phyloP scores from a whole-genome alignment of 2,888 invertebrate genomes.

The Heterodera filipjevi region DNA sequence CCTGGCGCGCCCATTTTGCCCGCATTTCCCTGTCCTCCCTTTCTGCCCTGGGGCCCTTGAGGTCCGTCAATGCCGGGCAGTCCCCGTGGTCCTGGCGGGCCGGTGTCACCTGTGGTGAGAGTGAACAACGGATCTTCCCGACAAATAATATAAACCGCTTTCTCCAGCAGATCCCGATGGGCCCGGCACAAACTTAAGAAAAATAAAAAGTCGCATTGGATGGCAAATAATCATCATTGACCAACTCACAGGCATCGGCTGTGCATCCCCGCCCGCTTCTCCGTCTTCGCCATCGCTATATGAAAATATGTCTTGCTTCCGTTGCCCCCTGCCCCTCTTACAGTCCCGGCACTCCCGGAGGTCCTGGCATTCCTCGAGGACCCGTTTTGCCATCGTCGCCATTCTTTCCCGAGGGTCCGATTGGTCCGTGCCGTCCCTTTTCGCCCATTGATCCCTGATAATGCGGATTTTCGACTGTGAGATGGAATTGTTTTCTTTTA shows the following conservation, averaged over 20 bases:
- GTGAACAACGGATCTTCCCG: background rate
- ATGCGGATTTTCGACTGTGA: too few species aligned
- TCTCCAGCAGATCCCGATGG: slow-evolving; percentile 39
- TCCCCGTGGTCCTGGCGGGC: slow-evolving; percentile 51
- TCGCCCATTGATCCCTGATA: slow-evolving; percentile 54
- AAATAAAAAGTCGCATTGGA: background rate
- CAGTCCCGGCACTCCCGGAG: slow-evolving; percentile 33
- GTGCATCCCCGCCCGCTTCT: slow-evolving; percentile 56
- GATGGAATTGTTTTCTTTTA: background rate
- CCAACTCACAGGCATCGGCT: slow-evolving; percentile 47
- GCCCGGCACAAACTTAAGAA: slow-evolving; percentile 53
- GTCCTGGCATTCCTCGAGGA: slow-evolving; percentile 27
- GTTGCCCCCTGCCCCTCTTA: slow-evolving; percentile 7
- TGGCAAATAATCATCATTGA: background rate
- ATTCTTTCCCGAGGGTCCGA: slow-evolving; percentile 54
- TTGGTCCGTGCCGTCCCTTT: slow-evolving; percentile 48
- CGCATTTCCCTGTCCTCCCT: slow-evolving; percentile 42
- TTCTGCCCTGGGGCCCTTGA: slow-evolving; percentile 53
- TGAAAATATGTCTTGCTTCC: background rate
- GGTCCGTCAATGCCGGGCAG: slow-evolving; percentile 59
- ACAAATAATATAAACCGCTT: background rate
- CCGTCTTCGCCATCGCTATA: slow-evolving; percentile 42
- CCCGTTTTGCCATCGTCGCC: slow-evolving; percentile 56
- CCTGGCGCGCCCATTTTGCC: slow-evolving; percentile 33
- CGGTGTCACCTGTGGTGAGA: slow-evolving; percentile 43